Conservation (phyloP, 35 echinoderm and acorn worm genomes). For the Antedon bifida region DNA sequence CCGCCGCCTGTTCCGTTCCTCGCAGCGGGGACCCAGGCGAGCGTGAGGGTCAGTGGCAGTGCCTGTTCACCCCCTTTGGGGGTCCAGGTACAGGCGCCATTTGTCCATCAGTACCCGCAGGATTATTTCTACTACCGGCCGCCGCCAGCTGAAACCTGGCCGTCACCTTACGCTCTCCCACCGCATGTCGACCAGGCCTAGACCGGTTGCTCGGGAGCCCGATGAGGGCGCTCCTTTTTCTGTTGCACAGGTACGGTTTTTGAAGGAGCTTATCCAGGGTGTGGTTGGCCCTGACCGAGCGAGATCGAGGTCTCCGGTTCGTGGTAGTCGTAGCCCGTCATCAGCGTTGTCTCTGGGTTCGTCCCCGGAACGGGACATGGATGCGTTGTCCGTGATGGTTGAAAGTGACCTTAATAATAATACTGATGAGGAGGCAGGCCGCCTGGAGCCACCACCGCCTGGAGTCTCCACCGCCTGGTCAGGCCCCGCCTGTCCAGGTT, state of each 20-base stretch:
- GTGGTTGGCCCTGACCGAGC: neutral
- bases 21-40: neutral
- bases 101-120: neutral
- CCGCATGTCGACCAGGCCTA: neutral
- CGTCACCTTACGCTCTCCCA: neutral
- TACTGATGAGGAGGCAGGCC: no score
- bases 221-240: neutral
- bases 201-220: neutral
- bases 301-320: neutral
- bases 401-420: neutral
- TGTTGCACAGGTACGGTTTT: neutral
- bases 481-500: neutral
- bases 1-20: neutral
- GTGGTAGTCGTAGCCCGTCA: neutral
- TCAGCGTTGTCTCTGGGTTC: neutral
- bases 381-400: neutral
- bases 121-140: neutral
- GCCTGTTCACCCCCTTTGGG: no score
- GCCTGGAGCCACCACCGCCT: no score
- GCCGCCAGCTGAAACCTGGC: neutral
- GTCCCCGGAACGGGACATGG: neutral
- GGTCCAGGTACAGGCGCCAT: neutral
- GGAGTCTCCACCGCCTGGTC: no score
- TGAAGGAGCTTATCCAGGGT: neutral
- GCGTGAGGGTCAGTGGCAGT: neutral